Evolutionary conservation across 2,113 vertebrate species (phyloP), one percentile per base, ranked within the genome.

Genomic region (Bubo bubo): DNA sequence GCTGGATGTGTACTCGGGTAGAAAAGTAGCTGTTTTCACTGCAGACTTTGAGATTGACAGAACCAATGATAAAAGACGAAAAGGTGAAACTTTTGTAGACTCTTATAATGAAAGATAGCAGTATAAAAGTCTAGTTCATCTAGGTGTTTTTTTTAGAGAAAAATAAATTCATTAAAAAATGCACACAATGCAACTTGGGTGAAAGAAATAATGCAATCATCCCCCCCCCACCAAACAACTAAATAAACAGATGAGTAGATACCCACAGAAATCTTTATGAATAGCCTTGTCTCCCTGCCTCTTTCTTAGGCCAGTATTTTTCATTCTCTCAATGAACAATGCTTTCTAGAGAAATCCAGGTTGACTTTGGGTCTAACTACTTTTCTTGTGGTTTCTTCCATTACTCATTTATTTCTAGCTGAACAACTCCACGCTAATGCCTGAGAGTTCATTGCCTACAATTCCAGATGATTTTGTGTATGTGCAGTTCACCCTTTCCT

Each of bases 171-270:
- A 56, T 92, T 8, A 84, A 77, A 70, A 5, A 47, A 47, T 47
- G 0, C 4, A 12, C 8, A 4, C 14, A 53, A 4, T 0, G 0
- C 20, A 91, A 6, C 32, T 70, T 53, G 35, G 2, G 2, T 55
- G 49, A 87, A 79, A 52, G 67, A 79, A 17, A 2, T 2, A 63
- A 32, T 14, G n/a, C 4, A 35, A 21, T 16, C 12, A 16, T 9
- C 4, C 6, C 17, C 13, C 16, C 8, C 19, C 45, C 45, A 18
- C 27, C 11, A 30, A 77, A 24, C 24, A 67, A 34, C 30, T 45
- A 22, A 66, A 41, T 10, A 68, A 75, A 34, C 32, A 56, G 20
- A 0, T 67, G 71, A 58, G 10, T 34, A 60, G 20, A 26, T 63
- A 26, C 14, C 14, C 26, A 7, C 4, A 24, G 23, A 80, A 79